These are phyloP conservation scores for Fistularia commersonii DNA, from an alignment of 2,797 vertebrate genomes.

Conservation along the genomic window DNA sequence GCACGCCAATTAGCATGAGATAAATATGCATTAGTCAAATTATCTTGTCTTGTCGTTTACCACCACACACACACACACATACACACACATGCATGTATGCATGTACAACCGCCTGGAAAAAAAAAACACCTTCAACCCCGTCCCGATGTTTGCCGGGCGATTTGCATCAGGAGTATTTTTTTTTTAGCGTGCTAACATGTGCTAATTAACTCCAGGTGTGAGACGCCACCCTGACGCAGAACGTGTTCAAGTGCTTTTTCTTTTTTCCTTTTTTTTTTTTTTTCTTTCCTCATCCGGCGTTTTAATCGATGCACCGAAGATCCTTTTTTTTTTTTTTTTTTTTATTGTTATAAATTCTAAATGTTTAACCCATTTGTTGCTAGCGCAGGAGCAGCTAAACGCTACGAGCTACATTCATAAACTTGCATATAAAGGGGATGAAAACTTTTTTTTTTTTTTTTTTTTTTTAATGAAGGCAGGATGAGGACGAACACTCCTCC, in stretches of 20 bases:
- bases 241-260: constrained; percentile 68
- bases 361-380: no score
- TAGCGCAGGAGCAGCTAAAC: no score
- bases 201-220: constrained; percentile 72
- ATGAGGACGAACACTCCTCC: no score
- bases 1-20: constrained; percentile 75
- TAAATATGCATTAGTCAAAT: constrained; percentile 78
- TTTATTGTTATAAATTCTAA: background rate
- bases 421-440: no score
- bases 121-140: constrained; percentile 33
- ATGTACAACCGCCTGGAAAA: no score
- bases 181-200: no score
- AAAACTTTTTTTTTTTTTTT: no score
- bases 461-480: no score
- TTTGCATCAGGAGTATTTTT: constrained; percentile 74
- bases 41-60: constrained; percentile 66
- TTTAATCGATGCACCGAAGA: constrained; percentile 51
- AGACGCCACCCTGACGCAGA: constrained; percentile 60
- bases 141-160: constrained; percentile 63
- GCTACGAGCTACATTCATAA: no score
- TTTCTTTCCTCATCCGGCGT: constrained; percentile 37
- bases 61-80: constrained; percentile 24
- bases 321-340: no score
- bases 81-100: no score
- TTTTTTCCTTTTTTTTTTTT: constrained; percentile 11